Evolutionary conservation across 1,140 invertebrate species (phyloP), one percentile per base, ranked within the genome.

Genomic region (Tetragnatha versicolor): DNA sequence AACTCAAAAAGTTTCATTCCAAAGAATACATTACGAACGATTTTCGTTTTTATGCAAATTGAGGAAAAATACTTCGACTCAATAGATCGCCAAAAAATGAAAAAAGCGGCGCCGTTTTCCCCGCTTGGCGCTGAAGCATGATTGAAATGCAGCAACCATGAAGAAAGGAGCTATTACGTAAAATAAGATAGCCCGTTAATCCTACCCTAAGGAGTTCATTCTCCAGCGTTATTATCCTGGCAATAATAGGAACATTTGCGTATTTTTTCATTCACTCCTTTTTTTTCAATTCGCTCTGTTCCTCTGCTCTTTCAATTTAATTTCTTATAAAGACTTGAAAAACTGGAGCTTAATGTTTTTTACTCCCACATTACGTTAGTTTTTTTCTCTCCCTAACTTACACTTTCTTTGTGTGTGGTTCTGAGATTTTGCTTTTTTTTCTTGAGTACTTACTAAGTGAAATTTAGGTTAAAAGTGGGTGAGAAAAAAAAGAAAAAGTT

Each of bases 161-260:
- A 25, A 20, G 42, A n/a, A n/a, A n/a, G 27, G 63, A 66, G 63
- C 63, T 66, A 66, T 66, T 66, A 66, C 63, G 63, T 33, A 66
- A 66, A 66, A 66, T 66, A 66, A 66, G 63, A 66, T 66, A 66
- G 63, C 39, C 63, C 63, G 63, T 66, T 66, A 66, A 66, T 66
- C 63, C 63, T 47, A 66, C 63, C 63, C 63, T 66, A 29, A 66
- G 63, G 63, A 66, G 63, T 47, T 12, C 42, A 45, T 66, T 66
- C 37, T 66, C 63, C 17, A 37, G 7, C 42, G 14, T 66, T 66
- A 66, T 66, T 66, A 66, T 45, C 63, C 42, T 22, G 42, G 63
- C 27, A 66, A 66, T 66, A 66, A 66, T 66, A 66, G 42, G 63
- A 66, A 66, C 63, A 66, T 42, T 66, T 66, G 63, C 20, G 37